These are phyloP conservation scores for Dysidea cf. avara DNA, from an alignment of 37 sponge, comb jelly and placozoan species.

Conservation along the genomic window DNA sequence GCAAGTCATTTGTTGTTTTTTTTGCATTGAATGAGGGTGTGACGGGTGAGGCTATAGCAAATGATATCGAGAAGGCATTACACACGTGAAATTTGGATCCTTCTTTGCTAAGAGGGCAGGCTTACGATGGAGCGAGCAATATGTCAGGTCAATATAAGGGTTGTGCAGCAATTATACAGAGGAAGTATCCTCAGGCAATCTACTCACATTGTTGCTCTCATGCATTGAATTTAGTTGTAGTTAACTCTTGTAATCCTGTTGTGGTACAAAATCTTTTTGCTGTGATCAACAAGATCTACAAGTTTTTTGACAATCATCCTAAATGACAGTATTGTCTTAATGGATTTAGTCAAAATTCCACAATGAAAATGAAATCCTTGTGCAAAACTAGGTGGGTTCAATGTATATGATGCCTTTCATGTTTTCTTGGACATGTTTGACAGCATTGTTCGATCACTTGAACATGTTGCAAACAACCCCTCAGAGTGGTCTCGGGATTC, in stretches of 20 bases:
- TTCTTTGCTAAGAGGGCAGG: conserved; percentile 30
- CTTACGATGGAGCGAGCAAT: too few relatives aligned
- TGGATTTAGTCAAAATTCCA: neutral
- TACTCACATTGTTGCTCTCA: too few relatives aligned
- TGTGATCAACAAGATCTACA: conserved; percentile 3
- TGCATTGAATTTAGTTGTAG: conserved; percentile 56
- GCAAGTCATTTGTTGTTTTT: conserved; percentile 13
- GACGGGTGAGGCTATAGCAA: conserved; percentile 42
- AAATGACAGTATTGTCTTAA: too few relatives aligned
- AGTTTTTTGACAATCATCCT: conserved; percentile 29
- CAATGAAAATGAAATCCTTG: conserved; percentile 22
- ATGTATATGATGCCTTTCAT: conserved; percentile 39
- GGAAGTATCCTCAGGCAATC: conserved; percentile 28
- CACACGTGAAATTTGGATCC: conserved; percentile 22
- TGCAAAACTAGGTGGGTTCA: conserved; percentile 51
- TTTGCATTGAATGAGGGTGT: conserved; percentile 20
- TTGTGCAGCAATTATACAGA: conserved; percentile 19
- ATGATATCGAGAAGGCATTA: conserved; percentile 15
- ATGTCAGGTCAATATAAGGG: conserved; percentile 49
- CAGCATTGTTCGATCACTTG: conserved; percentile 15
- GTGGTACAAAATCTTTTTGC: conserved; percentile 36
- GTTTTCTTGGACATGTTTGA: conserved; percentile 27
- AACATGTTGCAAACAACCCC: neutral
- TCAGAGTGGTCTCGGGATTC: conserved; percentile 27
- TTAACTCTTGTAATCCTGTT: conserved; percentile 16